Evolutionary conservation across 2,888 invertebrate genomes (phyloP), one percentile per base, ranked within the genome.

Genomic region (Xylocampa areola): DNA sequence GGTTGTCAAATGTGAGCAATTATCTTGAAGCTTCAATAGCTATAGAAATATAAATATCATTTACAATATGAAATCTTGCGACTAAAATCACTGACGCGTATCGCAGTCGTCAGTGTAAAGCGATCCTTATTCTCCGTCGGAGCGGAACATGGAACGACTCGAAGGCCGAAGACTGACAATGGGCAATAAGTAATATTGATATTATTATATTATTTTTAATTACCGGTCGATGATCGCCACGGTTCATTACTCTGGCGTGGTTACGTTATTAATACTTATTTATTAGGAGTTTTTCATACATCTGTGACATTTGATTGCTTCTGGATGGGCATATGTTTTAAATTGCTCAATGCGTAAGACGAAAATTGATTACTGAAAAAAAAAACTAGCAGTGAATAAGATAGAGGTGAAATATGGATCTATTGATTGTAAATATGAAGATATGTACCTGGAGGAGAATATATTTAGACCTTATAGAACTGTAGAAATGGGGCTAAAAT

Each of bases 131-230:
- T 4, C 21, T 35, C 27, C 40, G 48, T 0, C 53, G 44, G 67
- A 76, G 80, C 80, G 76, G 68, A 81, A 81, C 81, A 64, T 21
- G 21, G 21, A 21, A 23, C 52, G 41, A 63, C 43, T 36, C 44
- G 77, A 84, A 84, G 85, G 84, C 63, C 82, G 66, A 10, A 29
- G 16, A 19, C 39, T 39, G 27, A 59, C 61, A 75, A 71, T 61
- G 35, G 48, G 14, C n/a, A n/a, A n/a, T 21, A 21, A 5, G 25
- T 53, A 45, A 57, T 48, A 63, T 60, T 60, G 40, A 59, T 70
- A 54, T 33, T 16, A 44, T 48, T 52, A n/a, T n/a, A n/a, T n/a
- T n/a, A n/a, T n/a, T 49, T 55, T 72, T 52, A 47, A 43, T 39
- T 39, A 58, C 51, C 25, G 41, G 43, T 64, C 37, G 36, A 50